phyloP scores from a whole-genome alignment of 2,797 vertebrate genomes.

The Apogon talboti region DNA sequence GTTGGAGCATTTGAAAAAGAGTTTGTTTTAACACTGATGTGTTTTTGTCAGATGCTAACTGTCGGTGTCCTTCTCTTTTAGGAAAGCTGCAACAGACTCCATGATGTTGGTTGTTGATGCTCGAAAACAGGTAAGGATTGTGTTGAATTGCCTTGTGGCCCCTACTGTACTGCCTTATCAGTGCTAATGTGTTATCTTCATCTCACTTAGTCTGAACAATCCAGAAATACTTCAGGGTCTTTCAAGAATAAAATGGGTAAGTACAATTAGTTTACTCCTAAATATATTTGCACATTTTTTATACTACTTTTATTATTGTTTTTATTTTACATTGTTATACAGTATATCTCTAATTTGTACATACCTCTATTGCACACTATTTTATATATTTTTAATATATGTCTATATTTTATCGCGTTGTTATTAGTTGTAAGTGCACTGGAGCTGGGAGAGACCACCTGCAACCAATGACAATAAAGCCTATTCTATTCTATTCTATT shows the following conservation, averaged over 20 bases:
- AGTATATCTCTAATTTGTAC: no score
- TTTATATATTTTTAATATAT: no score
- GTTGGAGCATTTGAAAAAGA: background rate
- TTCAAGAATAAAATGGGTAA: conserved; percentile 84
- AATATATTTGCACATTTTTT: background rate
- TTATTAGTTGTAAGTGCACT: no score
- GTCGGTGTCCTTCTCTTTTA: conserved; percentile 40
- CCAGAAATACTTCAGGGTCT: conserved; percentile 71
- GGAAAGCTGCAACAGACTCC: conserved; percentile 68
- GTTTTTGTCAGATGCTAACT: conserved; percentile 14
- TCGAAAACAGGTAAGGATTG: conserved; percentile 66
- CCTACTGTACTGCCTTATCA: background rate
- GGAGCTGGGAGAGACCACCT: no score
- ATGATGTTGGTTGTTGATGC: conserved; percentile 46
- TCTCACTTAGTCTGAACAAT: conserved; percentile 76
- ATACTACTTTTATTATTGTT: no score
- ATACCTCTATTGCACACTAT: no score
- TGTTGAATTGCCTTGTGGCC: background rate
- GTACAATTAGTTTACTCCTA: conserved; percentile 28
- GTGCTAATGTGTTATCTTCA: conserved; percentile 29
- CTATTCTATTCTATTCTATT: no score
- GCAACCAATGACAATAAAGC: no score
- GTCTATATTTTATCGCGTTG: no score
- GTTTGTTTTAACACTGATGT: conserved; percentile 2
- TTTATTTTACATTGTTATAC: background rate